These are phyloP conservation scores for Priocnemis perturbator DNA, from an alignment of 2,888 invertebrate genomes.

Conservation along the genomic window DNA sequence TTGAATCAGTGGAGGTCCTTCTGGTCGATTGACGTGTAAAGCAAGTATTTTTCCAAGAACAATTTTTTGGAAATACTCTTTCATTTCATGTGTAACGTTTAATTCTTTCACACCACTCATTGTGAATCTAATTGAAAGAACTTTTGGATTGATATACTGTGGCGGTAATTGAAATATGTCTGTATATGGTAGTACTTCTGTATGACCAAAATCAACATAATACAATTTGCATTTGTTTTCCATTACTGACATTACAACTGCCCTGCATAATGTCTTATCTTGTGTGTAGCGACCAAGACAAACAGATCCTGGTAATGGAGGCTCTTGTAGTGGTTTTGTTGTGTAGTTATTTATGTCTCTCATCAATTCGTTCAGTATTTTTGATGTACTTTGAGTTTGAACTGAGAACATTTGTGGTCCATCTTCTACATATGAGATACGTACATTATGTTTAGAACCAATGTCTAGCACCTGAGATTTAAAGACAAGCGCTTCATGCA, in stretches of 20 bases:
- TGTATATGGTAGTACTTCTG: constrained; percentile 83
- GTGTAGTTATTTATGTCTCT: constrained; percentile 82
- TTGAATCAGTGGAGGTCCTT: constrained; percentile 84
- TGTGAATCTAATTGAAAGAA: constrained; percentile 86
- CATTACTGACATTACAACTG: constrained; percentile 85
- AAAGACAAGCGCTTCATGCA: constrained; percentile 67
- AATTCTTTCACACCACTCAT: constrained; percentile 82
- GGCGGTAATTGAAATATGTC: constrained; percentile 86
- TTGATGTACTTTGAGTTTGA: constrained; percentile 81
- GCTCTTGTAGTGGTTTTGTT: constrained; percentile 79
- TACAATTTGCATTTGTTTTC: constrained; percentile 85
- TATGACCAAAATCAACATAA: constrained; percentile 89
- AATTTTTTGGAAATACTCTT: constrained; percentile 83
- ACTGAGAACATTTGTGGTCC: constrained; percentile 88
- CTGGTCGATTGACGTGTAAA: constrained; percentile 82
- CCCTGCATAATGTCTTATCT: constrained; percentile 84
- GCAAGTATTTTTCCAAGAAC: constrained; percentile 81
- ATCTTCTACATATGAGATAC: constrained; percentile 86
- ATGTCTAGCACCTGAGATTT: constrained; percentile 74
- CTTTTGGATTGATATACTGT: constrained; percentile 83
- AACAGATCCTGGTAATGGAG: constrained; percentile 85
- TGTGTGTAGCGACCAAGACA: constrained; percentile 85
- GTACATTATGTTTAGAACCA: constrained; percentile 81
- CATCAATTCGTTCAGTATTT: constrained; percentile 83
- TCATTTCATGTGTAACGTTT: constrained; percentile 78